Percentiles rank a stretch among this genome's conserved stretches.
Conservation (phyloP, 2,888 invertebrate genomes). For the Acanthosepion lycidas region DNA sequence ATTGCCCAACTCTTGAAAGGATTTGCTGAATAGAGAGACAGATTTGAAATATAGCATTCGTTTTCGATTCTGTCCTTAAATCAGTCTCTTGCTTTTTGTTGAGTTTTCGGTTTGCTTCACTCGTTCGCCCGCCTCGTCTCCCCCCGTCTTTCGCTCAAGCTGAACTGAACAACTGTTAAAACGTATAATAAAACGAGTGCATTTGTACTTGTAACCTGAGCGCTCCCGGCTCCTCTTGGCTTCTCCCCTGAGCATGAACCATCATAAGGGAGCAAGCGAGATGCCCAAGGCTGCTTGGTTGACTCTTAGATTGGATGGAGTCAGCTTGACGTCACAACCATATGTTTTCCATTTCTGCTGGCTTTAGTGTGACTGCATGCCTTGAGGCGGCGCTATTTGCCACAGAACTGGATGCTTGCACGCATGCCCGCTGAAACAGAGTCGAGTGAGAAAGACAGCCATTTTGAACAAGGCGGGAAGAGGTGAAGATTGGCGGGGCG, state of each 20-base stretch:
- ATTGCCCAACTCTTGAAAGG: too few relatives aligned
- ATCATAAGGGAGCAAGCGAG: conserved; percentile 11
- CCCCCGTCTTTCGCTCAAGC: not conserved
- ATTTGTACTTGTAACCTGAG: not conserved
- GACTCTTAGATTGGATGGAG: conserved; percentile 42
- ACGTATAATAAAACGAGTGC: conserved; percentile 16
- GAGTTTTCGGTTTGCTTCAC: not conserved
- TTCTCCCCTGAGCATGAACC: not conserved
- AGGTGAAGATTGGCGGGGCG: not conserved
- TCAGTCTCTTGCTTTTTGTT: not conserved
- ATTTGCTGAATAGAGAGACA: too few relatives aligned
- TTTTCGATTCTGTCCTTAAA: not conserved
- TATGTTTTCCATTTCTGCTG: conserved; percentile 41
- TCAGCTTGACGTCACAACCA: conserved; percentile 39
- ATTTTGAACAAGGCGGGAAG: not conserved
- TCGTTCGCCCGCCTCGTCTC: not conserved
- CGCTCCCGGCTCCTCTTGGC: not conserved
- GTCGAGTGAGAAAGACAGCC: not conserved
- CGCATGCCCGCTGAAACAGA: not conserved
- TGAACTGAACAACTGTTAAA: not conserved
- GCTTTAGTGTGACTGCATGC: conserved; percentile 41
- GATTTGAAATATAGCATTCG: too few relatives aligned
- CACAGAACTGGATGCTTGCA: not conserved
- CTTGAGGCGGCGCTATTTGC: conserved; percentile 38
- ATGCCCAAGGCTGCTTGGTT: conserved; percentile 2